Conservation (phyloP, 2,113 vertebrate species). For the Tachysurus fulvidraco region DNA sequence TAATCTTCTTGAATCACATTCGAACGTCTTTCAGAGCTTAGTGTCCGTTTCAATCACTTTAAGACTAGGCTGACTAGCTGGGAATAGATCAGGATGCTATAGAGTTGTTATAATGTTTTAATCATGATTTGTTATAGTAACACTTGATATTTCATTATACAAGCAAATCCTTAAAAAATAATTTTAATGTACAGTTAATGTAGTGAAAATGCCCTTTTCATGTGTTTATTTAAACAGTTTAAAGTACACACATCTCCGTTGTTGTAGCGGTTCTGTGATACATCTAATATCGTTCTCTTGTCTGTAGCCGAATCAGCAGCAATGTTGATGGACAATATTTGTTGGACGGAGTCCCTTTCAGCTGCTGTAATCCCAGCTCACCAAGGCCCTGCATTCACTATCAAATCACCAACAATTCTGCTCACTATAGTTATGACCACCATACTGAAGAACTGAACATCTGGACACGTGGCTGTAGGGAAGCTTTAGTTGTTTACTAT, state of each 20-base stretch:
- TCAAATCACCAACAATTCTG: slow-evolving; percentile 95
- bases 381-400: slow-evolving; percentile 93
- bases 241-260: not conserved
- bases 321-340: slow-evolving; percentile 93
- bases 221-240: not conserved
- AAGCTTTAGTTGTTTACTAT: slow-evolving; percentile 87
- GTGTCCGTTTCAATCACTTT: slow-evolving; percentile 65
- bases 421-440: slow-evolving; percentile 97
- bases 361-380: slow-evolving; percentile 96
- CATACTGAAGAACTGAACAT: slow-evolving; percentile 95
- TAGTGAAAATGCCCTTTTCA: not conserved
- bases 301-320: slow-evolving; percentile 88
- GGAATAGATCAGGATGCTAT: slow-evolving; percentile 45
- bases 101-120: not conserved
- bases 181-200: not conserved
- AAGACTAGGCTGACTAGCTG: slow-evolving; percentile 47
- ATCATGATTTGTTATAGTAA: slow-evolving; percentile 24
- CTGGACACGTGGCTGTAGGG: slow-evolving; percentile 86
- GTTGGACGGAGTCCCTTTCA: slow-evolving; percentile 94
- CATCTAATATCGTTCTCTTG: not conserved
- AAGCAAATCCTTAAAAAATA: not conserved
- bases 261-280: not conserved
- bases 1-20: slow-evolving; percentile 70
- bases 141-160: not conserved
- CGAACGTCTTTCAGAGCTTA: slow-evolving; percentile 63